Evolutionary conservation across 2,113 vertebrate genomes (phyloP), one percentile per base, ranked within the genome.

Genomic region (Bambusicola thoracicus): DNA sequence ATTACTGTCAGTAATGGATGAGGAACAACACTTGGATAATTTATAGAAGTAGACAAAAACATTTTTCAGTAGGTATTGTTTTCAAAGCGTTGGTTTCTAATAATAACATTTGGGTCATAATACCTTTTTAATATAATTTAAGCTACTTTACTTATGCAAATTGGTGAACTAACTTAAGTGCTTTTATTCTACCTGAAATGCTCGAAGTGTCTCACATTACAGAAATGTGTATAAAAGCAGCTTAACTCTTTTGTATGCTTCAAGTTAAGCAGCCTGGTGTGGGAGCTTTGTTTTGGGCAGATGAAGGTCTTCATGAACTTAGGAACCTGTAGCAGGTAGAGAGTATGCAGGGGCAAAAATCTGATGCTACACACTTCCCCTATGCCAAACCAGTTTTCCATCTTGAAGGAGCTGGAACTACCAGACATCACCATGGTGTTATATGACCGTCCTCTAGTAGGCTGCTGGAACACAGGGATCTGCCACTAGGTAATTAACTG

Each of bases 1-100:
- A 62, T 85, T 89, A 62, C 67, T 92, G 87, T 85, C 91, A 90
- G 78, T 88, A 87, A 94, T 83, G 72, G 86, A 76, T 69, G 56
- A 83, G 55, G 51, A 91, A 72, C 41, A 91, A 73, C 1, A 4
- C 40, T 78, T 82, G 55, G 62, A 58, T 91, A 72, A 88, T 94
- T 85, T 92, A 55, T 41, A 59, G 49, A 89, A 86, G 59, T 40
- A 92, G 87, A 48, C 53, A 76, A 85, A 90, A 91, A 2, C 59
- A 85, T 91, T 87, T 90, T 66, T 74, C 49, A 75, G 75, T 70
- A 84, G 78, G 63, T 77, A 77, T 32, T 89, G 51, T 92, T 95
- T 92, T 87, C 82, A 82, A 17, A 51, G 7, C 66, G 17, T 69
- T 92, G 66, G 40, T 92, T 96, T 96, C 70, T 90, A 85, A 66